Evolutionary conservation across 2,113 vertebrate species (phyloP).

Genomic region (Reinhardtius hippoglossoides): DNA sequence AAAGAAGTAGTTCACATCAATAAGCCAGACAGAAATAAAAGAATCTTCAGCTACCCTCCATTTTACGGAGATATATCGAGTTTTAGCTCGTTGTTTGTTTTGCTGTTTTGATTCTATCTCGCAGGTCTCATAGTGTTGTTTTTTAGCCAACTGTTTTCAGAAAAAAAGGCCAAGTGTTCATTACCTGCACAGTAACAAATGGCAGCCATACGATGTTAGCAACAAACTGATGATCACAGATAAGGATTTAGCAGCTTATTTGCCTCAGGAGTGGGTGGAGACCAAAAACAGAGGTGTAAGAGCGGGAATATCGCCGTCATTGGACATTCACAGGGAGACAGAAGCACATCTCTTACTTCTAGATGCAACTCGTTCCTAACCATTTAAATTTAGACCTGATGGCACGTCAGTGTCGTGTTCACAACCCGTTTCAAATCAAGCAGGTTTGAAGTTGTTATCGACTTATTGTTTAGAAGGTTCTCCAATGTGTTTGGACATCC

Average conservation of each 20-base stretch:
- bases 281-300: neutral
- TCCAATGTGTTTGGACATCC: too few relatives aligned
- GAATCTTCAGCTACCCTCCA: neutral
- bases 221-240: neutral
- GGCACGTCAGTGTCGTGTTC: too few relatives aligned
- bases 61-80: neutral
- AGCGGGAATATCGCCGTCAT: neutral
- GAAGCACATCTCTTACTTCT: neutral
- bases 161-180: neutral
- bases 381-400: too few relatives aligned
- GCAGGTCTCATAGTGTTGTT: neutral
- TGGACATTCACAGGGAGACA: neutral
- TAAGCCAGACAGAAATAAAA: neutral
- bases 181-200: neutral
- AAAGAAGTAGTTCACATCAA: neutral
- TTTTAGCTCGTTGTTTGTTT: neutral
- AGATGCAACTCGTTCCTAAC: too few relatives aligned
- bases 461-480: too few relatives aligned
- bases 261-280: neutral
- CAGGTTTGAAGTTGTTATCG: too few relatives aligned
- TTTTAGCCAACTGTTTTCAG: neutral
- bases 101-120: neutral
- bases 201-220: too few relatives aligned
- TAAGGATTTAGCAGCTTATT: neutral
- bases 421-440: too few relatives aligned